Evolutionary conservation across 2,113 vertebrate genomes (phyloP), one percentile per base, ranked within the genome.

Genomic region (Reinhardtius hippoglossoides): DNA sequence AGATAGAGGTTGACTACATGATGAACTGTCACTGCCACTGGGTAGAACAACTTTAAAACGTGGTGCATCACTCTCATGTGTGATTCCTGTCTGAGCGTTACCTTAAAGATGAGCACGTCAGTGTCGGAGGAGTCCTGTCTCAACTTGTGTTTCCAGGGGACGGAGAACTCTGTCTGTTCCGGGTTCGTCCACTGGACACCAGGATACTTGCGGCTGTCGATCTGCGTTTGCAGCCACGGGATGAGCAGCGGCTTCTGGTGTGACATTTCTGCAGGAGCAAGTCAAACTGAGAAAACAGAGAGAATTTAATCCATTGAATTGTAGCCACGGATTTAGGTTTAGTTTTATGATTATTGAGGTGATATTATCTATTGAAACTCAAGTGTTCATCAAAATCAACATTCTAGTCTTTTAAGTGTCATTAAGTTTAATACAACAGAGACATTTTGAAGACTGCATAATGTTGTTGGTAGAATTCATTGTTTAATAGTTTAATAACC

Each of bases 61-160:
- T 23, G 14, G 9, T 9, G n/a, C 2, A 50, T 26, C 6, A 15
- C 20, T 16, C 10, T n/a, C 23, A 10, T 56, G 23, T 16, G n/a
- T 3, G 9, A 56, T 21, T 8, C 26, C 5, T 61, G 13, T 24
- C 13, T n/a, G 0, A 16, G 1, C 2, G 2, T 48, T 48, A 96
- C 96, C 95, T 95, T 95, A 71, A 97, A 97, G 67, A 97, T 94
- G 46, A 95, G 89, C 18, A 92, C 83, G 76, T 97, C 96, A 0
- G 78, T 80, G 37, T 84, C 26, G 3, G 92, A 94, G 4, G 95
- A 89, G 76, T 96, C 95, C 70, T 96, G 95, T 35, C 96, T 90
- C 57, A 96, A 72, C 15, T 88, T 95, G 0, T 97, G 96, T 67
- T 97, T 97, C 96, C 96, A 97, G 0, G 96, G 96, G 58, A 97